Base-by-base conservation (phyloP, 2,113 vertebrate genomes). In the Pygoscelis antarcticus region DNA sequence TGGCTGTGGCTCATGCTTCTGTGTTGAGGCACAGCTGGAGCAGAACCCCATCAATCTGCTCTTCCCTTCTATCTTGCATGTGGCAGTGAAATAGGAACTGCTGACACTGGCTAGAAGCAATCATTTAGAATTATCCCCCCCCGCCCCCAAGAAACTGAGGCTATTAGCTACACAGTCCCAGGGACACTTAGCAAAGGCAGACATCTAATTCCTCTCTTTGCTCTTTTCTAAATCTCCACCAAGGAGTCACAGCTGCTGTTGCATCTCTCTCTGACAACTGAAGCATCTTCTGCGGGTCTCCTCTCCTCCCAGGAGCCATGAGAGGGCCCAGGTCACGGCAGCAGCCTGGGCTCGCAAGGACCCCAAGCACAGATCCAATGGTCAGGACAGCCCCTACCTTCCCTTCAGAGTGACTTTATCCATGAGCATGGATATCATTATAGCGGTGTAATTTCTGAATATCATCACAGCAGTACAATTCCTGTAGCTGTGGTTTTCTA, bases 371-470 rank as follows among this genome's bases (percentile, higher is more conserved):
- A n/a, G 40, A 5, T 2, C 10, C 5, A 10, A 7, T 8, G 27
- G 9, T 11, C 29, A 21, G 51, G 19, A 20, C 74, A 58, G 30
- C 51, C 13, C 22, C 13, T 11, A 5, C 27, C 25, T 32, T 18
- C 23, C 42, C 47, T 32, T n/a, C 52, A n/a, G 21, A 57, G 40
- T 13, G 30, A 21, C 29, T 57, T n/a, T 8, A 19, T 10, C 46
- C 34, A 3, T 13, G 14, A 65, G 23, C 27, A 7, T 1, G 2
- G 22, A 1, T 16, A 27, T 34, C 26, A 3, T 15, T 51, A 26
- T 2, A 54, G 6, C 75, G 27, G 40, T 5, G 16, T 61, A 16
- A 30, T 1, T 78, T 65, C 61, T 70, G 66, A 23, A 1, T 15
- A 19, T 23, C 26, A 2, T 17, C 51, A 26, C 1, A 58, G 18